These are phyloP conservation scores for Meloidogyne chitwoodi DNA, from an alignment of 1,140 invertebrate genomes.

Conservation along the genomic window DNA sequence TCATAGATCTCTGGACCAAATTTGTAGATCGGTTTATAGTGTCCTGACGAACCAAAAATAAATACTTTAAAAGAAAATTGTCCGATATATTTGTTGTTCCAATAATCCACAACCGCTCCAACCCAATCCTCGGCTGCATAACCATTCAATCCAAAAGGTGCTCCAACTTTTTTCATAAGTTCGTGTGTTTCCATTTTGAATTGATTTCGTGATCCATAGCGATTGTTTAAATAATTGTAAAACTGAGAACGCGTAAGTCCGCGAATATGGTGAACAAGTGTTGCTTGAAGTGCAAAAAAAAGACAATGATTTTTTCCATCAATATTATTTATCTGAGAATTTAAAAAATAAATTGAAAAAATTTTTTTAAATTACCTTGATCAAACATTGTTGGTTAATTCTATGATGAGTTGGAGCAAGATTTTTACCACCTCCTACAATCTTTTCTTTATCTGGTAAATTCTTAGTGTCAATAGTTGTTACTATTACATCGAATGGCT, in stretches of 20 bases:
- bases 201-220: background rate
- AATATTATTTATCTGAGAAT: background rate
- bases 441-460: background rate
- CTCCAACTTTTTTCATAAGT: background rate
- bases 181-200: background rate
- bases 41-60: background rate
- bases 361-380: background rate
- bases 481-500: background rate
- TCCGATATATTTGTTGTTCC: background rate
- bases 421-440: background rate
- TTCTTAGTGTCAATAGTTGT: background rate
- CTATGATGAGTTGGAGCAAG: background rate
- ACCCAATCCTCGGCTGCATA: background rate
- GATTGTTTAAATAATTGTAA: background rate
- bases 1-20: background rate
- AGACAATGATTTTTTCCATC: background rate
- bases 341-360: background rate
- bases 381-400: background rate
- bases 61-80: background rate
- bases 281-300: background rate
- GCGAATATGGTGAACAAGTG: background rate
- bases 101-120: background rate
- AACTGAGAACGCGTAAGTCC: background rate
- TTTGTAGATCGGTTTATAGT: background rate
- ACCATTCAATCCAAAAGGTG: background rate